These are phyloP conservation scores for Archocentrus centrarchus DNA, from an alignment of 2,113 vertebrate species.

Conservation along the genomic window DNA sequence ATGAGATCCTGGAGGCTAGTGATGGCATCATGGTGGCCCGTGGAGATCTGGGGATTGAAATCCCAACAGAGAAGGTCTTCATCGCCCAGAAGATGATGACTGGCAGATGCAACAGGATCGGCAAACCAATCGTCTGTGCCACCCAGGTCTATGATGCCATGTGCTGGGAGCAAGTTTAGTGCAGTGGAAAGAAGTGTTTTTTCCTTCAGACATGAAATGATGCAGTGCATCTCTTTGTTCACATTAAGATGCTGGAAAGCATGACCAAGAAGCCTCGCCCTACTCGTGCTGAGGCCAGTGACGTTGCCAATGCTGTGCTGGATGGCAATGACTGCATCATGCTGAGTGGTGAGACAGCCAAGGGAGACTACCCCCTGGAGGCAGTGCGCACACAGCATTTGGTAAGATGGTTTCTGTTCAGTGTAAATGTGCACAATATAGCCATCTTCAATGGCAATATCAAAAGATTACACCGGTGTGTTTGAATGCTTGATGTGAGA, in stretches of 20 bases:
- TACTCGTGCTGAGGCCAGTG: slow-evolving; percentile 93
- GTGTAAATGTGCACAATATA: not conserved
- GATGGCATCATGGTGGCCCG: slow-evolving; percentile 99
- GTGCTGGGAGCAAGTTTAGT: not conserved
- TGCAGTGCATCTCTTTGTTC: not conserved
- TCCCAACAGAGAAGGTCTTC: slow-evolving; percentile 98
- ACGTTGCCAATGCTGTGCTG: slow-evolving; percentile 95
- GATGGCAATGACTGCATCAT: slow-evolving; percentile 98
- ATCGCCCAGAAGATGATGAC: slow-evolving; percentile 99
- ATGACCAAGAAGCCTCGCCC: slow-evolving; percentile 99
- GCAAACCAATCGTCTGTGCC: slow-evolving; percentile 96
- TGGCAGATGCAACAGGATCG: slow-evolving; percentile 92
- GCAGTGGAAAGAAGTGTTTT: not conserved
- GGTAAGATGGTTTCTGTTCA: slow-evolving; percentile 73
- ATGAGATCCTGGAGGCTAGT: slow-evolving; percentile 97
- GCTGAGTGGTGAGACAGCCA: slow-evolving; percentile 97
- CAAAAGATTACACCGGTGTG: not conserved
- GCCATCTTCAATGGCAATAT: not conserved
- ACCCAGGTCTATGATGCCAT: slow-evolving; percentile 86
- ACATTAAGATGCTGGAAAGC: slow-evolving; percentile 90
- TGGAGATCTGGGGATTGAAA: slow-evolving; percentile 97
- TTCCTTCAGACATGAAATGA: not conserved
- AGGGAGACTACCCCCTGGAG: slow-evolving; percentile 97
- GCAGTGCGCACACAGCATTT: slow-evolving; percentile 93
- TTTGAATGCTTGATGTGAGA: slow-evolving; percentile 6